A percentile compares a stretch with the other conserved stretches of the same genome.
phyloP scores from a whole-genome alignment of 2,113 vertebrate species.

The Eleginops maclovinus region DNA sequence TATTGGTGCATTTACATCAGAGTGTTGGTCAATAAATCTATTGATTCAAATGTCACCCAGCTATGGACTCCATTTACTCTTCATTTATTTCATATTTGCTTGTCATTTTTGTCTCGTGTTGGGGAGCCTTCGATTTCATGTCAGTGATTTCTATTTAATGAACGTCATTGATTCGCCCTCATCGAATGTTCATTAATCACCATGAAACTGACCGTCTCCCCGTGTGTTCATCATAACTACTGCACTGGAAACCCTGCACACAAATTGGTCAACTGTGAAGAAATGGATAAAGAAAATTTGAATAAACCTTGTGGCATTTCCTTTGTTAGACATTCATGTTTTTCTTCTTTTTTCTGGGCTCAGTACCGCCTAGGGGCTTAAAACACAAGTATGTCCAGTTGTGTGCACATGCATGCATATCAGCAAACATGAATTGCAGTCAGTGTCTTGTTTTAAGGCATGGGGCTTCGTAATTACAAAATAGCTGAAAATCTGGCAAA shows the following conservation, averaged over 20 bases:
- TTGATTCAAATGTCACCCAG: constrained; percentile 48
- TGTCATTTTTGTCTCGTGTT: constrained; percentile 56
- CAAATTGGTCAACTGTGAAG: constrained; percentile 7
- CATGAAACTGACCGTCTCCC: constrained; percentile 52
- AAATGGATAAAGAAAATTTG: constrained; percentile 40
- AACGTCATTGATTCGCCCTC: constrained; percentile 70
- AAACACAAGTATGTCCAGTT: constrained; percentile 27
- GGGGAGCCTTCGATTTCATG: constrained; percentile 50
- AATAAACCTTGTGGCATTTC: constrained; percentile 30
- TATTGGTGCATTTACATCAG: constrained; percentile 39
- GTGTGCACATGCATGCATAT: constrained; percentile 27
- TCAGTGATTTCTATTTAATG: constrained; percentile 69
- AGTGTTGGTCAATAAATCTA: constrained; percentile 48
- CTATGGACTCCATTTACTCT: constrained; percentile 45
- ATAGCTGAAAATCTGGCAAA: constrained; percentile 39
- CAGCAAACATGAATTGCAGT: constrained; percentile 6
- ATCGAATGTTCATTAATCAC: constrained; percentile 73
- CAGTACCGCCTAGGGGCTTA: constrained; percentile 3
- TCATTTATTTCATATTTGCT: constrained; percentile 53
- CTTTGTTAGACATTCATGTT: constrained; percentile 33
- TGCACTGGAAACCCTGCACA: constrained; percentile 25
- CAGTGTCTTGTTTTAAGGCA: constrained; percentile 20
- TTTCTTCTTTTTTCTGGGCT: constrained; percentile 24
- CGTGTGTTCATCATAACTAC: constrained; percentile 40
- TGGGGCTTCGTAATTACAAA: constrained; percentile 5